Conservation (phyloP, 2,888 invertebrate genomes). For the Tenthredo livida region DNA sequence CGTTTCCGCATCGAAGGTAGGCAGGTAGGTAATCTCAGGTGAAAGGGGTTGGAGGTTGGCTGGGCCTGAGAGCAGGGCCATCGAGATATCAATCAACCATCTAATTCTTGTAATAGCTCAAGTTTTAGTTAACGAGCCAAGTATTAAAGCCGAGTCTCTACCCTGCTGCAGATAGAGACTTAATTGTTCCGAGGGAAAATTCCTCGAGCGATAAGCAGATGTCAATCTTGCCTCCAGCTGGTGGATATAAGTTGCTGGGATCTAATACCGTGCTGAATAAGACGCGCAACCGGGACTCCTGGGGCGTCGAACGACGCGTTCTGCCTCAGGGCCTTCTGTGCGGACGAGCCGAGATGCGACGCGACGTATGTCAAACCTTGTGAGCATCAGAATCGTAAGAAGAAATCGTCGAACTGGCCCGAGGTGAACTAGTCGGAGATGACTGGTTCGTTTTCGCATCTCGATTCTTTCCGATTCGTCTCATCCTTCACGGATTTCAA, state of each 20-base stretch:
- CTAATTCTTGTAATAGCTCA: conserved; percentile 59
- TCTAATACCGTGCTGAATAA: conserved; percentile 59
- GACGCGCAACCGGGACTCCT: not conserved
- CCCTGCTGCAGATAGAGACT: conserved; percentile 67
- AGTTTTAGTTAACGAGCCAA: conserved; percentile 67
- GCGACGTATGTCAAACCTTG: conserved; percentile 70
- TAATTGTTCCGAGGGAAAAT: conserved; percentile 69
- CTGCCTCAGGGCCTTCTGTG: conserved; percentile 67
- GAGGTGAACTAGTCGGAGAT: not conserved
- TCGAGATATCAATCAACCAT: conserved; percentile 59
- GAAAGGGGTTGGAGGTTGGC: conserved; percentile 23
- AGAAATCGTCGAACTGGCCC: conserved; percentile 34
- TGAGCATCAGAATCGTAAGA: conserved; percentile 68
- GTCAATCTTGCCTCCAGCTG: conserved; percentile 62
- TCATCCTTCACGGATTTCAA: not conserved
- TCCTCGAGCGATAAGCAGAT: conserved; percentile 65
- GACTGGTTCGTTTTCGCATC: not conserved
- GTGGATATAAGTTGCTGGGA: conserved; percentile 57
- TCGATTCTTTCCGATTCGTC: not conserved
- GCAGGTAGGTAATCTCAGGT: not conserved
- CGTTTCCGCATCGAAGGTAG: not conserved
- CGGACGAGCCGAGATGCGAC: conserved; percentile 68
- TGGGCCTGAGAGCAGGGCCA: not conserved
- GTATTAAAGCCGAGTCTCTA: conserved; percentile 60
- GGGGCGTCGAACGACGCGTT: conserved; percentile 62